Base-by-base conservation (phyloP, 2,113 vertebrate genomes). In the Rhabdornis inornatus region DNA sequence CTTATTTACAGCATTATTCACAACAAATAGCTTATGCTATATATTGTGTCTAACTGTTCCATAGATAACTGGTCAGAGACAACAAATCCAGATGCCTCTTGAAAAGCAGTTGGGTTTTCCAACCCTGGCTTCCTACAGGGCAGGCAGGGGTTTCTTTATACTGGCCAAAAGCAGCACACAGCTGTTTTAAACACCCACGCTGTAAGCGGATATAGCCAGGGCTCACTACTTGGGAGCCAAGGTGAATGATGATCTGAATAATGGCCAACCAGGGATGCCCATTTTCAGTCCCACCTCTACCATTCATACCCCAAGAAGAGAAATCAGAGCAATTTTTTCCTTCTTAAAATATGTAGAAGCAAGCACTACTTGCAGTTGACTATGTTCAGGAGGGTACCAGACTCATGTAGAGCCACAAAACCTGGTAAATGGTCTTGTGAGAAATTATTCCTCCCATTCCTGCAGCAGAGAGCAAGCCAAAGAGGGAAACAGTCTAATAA, bases 221-320 rank as follows among this genome's bases (percentile, higher is more conserved):
- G 31, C n/a, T 74, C 39, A 49, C 9, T 55, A 11, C 3, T 1
- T 2, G 15, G 17, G 30, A 83, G 14, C 10, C 11, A 28, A 50
- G 24, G 15, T 4, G 2, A 47, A 64, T 24, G 49, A 45, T 4
- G 20, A 72, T 6, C 22, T 39, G 40, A 31, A 88, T 8, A 70
- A 77, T 18, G 53, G 18, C 40, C 22, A 53, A 10, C 4, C 1
- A 6, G 13, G 11, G 7, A 33, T 18, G 18, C 17, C 21, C 8
- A 45, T 50, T 80, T 80, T 42, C 15, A 76, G 55, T 42, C 8
- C 30, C 37, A 90, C 7, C 40, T 69, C 82, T 60, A 60, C 20
- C 13, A 47, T 24, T 12, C 0, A 0, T n/a, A 44, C 8, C 14
- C 31, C 35, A 50, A 81, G 19, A 11, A 25, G 7, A 20, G 5